Evolutionary conservation across 2,797 vertebrate species (phyloP).

Genomic region (Sebastes minor): DNA sequence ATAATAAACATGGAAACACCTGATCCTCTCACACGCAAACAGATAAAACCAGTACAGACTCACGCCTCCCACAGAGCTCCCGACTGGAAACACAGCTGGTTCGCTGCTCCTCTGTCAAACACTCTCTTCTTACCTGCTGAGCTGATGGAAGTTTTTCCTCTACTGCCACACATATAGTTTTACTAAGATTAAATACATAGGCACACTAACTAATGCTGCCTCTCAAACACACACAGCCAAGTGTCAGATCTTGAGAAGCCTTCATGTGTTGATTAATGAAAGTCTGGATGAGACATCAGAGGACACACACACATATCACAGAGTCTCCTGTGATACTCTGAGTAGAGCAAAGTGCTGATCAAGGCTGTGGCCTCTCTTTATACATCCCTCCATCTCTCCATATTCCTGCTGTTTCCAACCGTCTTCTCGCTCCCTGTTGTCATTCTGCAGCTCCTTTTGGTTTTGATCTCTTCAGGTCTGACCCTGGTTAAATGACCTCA

Average conservation of each 20-base stretch:
- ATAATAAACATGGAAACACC: conserved; percentile 41
- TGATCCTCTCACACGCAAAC: conserved; percentile 40
- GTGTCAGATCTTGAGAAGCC: conserved; percentile 22
- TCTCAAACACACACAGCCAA: background rate
- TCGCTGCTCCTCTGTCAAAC: background rate
- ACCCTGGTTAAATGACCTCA: background rate
- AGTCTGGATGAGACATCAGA: conserved; percentile 43
- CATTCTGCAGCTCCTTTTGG: background rate
- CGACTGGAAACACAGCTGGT: background rate
- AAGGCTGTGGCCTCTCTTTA: background rate
- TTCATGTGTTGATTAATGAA: conserved; percentile 53
- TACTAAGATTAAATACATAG: background rate
- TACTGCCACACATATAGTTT: background rate
- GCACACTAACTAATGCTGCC: background rate
- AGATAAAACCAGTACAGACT: conserved; percentile 21
- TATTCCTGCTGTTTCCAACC: background rate
- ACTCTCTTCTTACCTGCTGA: background rate
- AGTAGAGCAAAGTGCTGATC: conserved; percentile 8
- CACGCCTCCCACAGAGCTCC: background rate
- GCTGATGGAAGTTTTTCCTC: background rate
- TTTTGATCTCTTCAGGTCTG: background rate
- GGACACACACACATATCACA: conserved; percentile 1
- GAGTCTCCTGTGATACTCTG: background rate
- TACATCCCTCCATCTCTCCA: background rate
- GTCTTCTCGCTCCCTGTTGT: background rate